Evolutionary conservation across 2,888 invertebrate genomes (phyloP).

Genomic region (Pristionchus mayeri): DNA sequence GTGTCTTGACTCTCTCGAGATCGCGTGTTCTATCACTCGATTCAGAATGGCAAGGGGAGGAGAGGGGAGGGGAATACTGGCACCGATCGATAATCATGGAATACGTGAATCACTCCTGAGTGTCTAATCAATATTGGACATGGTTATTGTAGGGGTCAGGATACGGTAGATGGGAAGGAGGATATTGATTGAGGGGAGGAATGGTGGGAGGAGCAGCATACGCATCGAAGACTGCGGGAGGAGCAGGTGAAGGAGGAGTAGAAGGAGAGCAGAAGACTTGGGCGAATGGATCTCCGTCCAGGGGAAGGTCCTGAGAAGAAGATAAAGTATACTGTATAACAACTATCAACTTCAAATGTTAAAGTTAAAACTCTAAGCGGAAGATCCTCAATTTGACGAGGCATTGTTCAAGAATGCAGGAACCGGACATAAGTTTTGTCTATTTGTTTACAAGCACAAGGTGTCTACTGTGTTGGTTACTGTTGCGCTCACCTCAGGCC

Average conservation of each 20-base stretch:
- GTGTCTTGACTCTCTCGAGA: constrained; percentile 39
- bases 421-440: too few relatives aligned
- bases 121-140: neutral
- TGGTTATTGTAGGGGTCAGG: neutral
- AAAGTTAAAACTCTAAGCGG: too few relatives aligned
- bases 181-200: constrained; percentile 22
- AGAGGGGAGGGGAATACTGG: neutral
- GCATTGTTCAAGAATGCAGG: too few relatives aligned
- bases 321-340: too few relatives aligned
- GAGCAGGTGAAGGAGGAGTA: constrained; percentile 17
- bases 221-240: constrained; percentile 15
- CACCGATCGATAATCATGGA: constrained; percentile 43
- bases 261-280: constrained; percentile 49
- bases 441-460: too few relatives aligned
- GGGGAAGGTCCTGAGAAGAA: constrained; percentile 39
- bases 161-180: neutral
- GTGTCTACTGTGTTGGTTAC: too few relatives aligned
- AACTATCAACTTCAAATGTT: too few relatives aligned
- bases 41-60: constrained; percentile 32
- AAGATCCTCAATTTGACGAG: too few relatives aligned
- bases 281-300: constrained; percentile 46
- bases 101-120: neutral
- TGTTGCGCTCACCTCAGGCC: constrained; percentile 39
- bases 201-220: neutral
- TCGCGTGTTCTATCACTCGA: constrained; percentile 22